Evolutionary conservation across 2,888 invertebrate species (phyloP).

Genomic region (Drosophila longiperda): DNA sequence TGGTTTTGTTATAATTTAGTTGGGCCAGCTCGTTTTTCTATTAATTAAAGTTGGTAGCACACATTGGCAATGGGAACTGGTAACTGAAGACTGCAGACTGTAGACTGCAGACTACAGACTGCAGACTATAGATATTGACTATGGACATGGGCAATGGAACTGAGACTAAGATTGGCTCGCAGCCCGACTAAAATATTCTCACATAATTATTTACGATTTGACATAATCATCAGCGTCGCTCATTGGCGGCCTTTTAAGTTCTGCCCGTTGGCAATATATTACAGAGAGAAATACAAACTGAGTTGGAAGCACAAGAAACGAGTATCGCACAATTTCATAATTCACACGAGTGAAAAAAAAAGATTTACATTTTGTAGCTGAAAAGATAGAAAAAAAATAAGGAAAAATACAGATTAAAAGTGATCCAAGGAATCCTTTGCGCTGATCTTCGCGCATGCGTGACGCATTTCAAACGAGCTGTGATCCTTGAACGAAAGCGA

Average conservation of each 20-base stretch:
- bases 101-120: background rate
- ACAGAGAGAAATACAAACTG: constrained; percentile 1
- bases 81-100: background rate
- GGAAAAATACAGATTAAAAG: constrained; percentile 59
- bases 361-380: constrained; percentile 56
- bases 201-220: constrained; percentile 83
- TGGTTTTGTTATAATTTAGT: constrained; percentile 66
- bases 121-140: background rate
- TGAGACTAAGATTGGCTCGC: constrained; percentile 5
- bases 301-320: background rate
- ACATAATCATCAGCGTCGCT: constrained; percentile 76
- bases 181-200: constrained; percentile 76
- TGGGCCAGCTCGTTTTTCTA: constrained; percentile 68
- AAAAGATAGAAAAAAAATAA: constrained; percentile 52
- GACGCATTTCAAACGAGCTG: constrained; percentile 78
- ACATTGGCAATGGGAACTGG: constrained; percentile 47
- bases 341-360: constrained; percentile 57
- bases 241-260: constrained; percentile 43
- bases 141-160: constrained; percentile 7
- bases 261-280: constrained; percentile 35
- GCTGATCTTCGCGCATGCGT: constrained; percentile 64
- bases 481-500: constrained; percentile 61
- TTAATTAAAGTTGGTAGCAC: constrained; percentile 70
- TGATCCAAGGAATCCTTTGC: constrained; percentile 66
- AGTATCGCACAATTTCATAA: constrained; percentile 20